A percentile compares a stretch with the other conserved stretches of the same genome.
These are phyloP conservation scores for Meloidogyne chitwoodi DNA, from an alignment of 1,140 invertebrate genomes.

Conservation along the genomic window DNA sequence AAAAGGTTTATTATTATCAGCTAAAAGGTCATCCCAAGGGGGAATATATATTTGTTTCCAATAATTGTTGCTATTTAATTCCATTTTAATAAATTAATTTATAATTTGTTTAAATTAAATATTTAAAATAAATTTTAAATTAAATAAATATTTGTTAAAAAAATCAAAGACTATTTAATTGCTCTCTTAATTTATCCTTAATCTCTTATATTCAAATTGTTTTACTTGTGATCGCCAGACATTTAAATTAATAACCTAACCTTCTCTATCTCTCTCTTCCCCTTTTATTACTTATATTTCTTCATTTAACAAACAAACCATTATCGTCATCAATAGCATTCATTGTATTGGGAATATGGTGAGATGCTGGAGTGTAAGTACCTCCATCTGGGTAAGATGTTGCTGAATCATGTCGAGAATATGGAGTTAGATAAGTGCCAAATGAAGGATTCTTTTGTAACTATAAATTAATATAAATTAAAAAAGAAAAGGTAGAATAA, in stretches of 20 bases:
- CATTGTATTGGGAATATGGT: not conserved
- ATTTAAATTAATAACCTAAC: not conserved
- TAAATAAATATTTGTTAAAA: too few relatives aligned
- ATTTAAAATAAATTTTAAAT: too few relatives aligned
- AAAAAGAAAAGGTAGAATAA: too few relatives aligned
- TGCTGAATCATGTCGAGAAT: constrained; percentile 16
- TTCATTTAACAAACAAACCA: not conserved
- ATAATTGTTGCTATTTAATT: not conserved
- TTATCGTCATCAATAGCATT: constrained; percentile 15
- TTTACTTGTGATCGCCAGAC: not conserved
- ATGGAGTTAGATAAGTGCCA: constrained; percentile 6
- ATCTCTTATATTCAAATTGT: not conserved
- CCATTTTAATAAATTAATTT: not conserved
- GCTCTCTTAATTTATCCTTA: not conserved
- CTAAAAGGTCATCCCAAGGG: not conserved
- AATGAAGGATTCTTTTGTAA: not conserved
- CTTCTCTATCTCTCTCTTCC: not conserved
- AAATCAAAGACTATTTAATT: not conserved
- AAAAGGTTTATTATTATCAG: not conserved
- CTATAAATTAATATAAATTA: too few relatives aligned
- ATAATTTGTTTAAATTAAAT: not conserved
- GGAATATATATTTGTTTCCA: not conserved
- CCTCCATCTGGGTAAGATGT: not conserved
- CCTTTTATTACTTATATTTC: not conserved
- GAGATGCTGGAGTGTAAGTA: not conserved